Conservation (phyloP, 2,888 invertebrate genomes). For the Lepidocyrtinus sp. region DNA sequence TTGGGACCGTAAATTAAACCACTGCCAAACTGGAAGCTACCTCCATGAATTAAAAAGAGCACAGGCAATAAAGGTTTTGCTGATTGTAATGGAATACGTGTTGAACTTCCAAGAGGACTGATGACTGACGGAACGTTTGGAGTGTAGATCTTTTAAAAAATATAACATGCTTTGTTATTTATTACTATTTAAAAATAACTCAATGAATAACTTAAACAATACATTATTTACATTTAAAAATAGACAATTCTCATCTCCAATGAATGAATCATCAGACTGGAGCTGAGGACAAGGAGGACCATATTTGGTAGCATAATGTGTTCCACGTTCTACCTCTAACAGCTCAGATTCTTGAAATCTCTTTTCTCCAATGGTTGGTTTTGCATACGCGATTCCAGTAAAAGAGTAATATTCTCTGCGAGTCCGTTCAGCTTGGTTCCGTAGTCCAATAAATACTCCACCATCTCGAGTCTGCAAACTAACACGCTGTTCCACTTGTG, state of each 20-base stretch:
- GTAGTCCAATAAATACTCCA: constrained; percentile 55
- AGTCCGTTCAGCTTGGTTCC: constrained; percentile 36
- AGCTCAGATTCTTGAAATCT: constrained; percentile 55
- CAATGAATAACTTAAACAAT: neutral
- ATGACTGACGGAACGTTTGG: constrained; percentile 67
- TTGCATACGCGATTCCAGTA: constrained; percentile 70
- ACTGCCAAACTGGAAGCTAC: constrained; percentile 81
- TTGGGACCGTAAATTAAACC: constrained; percentile 76
- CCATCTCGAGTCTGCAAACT: constrained; percentile 47
- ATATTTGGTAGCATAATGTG: constrained; percentile 66
- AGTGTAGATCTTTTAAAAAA: no score
- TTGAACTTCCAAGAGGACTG: neutral
- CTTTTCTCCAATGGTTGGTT: constrained; percentile 44
- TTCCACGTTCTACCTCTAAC: constrained; percentile 48
- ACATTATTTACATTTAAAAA: constrained; percentile 71
- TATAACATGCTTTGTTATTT: constrained; percentile 47
- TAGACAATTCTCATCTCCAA: constrained; percentile 70
- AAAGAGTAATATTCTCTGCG: constrained; percentile 64
- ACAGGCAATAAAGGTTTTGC: constrained; percentile 75
- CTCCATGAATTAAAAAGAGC: constrained; percentile 80
- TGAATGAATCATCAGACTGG: no score
- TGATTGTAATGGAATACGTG: neutral
- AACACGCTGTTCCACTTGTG: constrained; percentile 35
- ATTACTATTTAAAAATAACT: neutral
- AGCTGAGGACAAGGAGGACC: constrained; percentile 70